Conservation (phyloP, 1,140 invertebrate species). For the Listronotus oregonensis region DNA sequence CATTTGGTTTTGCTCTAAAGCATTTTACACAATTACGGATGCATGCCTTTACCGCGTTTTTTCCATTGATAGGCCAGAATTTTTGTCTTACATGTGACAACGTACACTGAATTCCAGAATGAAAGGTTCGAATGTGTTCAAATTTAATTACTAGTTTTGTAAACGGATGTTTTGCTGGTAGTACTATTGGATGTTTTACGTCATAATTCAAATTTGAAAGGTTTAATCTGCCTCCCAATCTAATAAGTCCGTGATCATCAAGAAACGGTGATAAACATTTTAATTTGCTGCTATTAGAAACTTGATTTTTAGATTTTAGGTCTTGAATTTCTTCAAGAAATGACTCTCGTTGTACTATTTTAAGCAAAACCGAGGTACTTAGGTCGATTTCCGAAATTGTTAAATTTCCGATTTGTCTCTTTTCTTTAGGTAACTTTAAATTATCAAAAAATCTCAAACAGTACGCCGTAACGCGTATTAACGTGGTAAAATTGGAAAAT, state of each 20-base stretch:
- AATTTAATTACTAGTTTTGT: slow-evolving; percentile 39
- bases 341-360: not conserved
- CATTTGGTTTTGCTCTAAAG: slow-evolving; percentile 25
- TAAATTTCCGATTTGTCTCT: not conserved
- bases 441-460: slow-evolving; percentile 21
- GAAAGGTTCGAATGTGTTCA: slow-evolving; percentile 41
- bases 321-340: slow-evolving; percentile 18
- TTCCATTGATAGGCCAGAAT: slow-evolving; percentile 43
- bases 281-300: slow-evolving; percentile 22
- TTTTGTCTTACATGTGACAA: slow-evolving; percentile 19
- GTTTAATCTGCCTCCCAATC: slow-evolving; percentile 54
- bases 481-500: slow-evolving; percentile 9
- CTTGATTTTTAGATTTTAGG: slow-evolving; percentile 1
- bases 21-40: slow-evolving; percentile 36
- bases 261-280: slow-evolving; percentile 51
- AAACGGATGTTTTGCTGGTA: slow-evolving; percentile 27
- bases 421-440: not conserved
- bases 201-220: slow-evolving; percentile 41
- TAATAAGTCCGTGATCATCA: slow-evolving; percentile 50
- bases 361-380: slow-evolving; percentile 7
- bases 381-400: not conserved
- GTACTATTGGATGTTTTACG: slow-evolving; percentile 47
- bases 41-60: slow-evolving; percentile 39
- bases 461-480: too few relatives aligned
- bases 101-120: slow-evolving; percentile 17